These are phyloP conservation scores for Danio rerio DNA, from an alignment of 2,113 vertebrate genomes.

Conservation along the genomic window DNA sequence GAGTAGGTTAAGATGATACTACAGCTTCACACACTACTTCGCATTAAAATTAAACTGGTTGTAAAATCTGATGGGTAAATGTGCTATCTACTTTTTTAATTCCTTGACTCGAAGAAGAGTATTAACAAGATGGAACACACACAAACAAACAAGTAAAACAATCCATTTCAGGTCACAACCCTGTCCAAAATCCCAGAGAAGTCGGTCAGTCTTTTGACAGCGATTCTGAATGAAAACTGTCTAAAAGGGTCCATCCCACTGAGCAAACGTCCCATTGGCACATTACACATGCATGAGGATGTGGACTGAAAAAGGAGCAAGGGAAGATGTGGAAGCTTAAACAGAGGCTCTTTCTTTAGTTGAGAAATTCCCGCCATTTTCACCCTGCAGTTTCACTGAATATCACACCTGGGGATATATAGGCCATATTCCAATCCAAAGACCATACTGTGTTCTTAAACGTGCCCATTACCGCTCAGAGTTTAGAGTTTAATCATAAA, in stretches of 20 bases:
- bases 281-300: slow-evolving; percentile 52
- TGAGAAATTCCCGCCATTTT: slow-evolving; percentile 37
- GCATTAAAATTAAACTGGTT: too few species aligned
- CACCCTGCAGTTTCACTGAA: slow-evolving; percentile 35
- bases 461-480: background rate
- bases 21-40: too few species aligned
- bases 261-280: slow-evolving; percentile 46
- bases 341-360: slow-evolving; percentile 38
- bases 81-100: too few species aligned
- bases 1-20: too few species aligned
- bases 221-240: slow-evolving; percentile 64
- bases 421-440: slow-evolving; percentile 39
- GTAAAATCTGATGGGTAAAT: too few species aligned
- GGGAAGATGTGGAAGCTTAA: slow-evolving; percentile 21
- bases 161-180: too few species aligned
- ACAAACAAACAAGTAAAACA: too few species aligned
- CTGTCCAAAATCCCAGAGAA: background rate
- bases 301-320: slow-evolving; percentile 34
- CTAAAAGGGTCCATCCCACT: slow-evolving; percentile 46
- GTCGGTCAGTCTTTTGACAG: too few species aligned
- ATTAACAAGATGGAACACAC: too few species aligned
- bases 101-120: too few species aligned
- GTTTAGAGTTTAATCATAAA: slow-evolving; percentile 38
- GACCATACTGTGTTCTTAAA: slow-evolving; percentile 20
- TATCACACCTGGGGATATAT: slow-evolving; percentile 42